Percentiles rank a stretch among this genome's conserved stretches.
Conservation (phyloP, 2,797 vertebrate genomes). For the Galago senegalensis region DNA sequence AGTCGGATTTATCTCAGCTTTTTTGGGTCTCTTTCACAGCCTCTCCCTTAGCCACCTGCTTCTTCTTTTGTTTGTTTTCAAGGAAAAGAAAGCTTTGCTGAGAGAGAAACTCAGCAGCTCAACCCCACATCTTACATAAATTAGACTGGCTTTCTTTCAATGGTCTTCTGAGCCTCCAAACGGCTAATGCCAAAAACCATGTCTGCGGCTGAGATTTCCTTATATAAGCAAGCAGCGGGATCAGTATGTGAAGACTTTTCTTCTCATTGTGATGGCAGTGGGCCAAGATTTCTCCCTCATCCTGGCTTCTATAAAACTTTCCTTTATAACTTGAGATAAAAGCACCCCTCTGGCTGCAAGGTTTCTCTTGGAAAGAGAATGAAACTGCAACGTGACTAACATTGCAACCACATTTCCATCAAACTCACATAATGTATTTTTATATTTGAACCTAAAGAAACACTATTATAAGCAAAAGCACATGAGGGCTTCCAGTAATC, state of each 20-base stretch:
- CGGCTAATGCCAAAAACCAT: background rate
- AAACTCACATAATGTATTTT: background rate
- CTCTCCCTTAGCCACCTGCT: conserved; percentile 18
- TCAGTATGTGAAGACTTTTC: background rate
- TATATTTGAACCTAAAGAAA: conserved; percentile 34
- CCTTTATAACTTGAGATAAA: conserved; percentile 60
- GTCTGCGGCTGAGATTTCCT: background rate
- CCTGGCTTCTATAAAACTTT: conserved; percentile 22
- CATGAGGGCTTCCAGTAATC: background rate
- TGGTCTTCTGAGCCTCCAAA: background rate
- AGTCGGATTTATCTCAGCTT: background rate
- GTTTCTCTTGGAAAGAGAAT: background rate
- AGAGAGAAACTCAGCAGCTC: background rate
- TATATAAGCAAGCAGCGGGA: conserved; percentile 27
- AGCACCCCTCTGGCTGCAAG: background rate
- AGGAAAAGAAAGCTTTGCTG: conserved; percentile 20
- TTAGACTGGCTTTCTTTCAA: background rate
- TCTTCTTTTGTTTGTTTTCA: conserved; percentile 65
- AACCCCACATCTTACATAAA: background rate
- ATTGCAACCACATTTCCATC: background rate
- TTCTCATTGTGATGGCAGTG: conserved; percentile 53
- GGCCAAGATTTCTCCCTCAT: conserved; percentile 24
- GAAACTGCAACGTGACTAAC: background rate
- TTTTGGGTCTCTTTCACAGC: background rate
- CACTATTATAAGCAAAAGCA: background rate